Evolutionary conservation across 2,888 invertebrate genomes (phyloP).

Genomic region (Heliothis peltigera): DNA sequence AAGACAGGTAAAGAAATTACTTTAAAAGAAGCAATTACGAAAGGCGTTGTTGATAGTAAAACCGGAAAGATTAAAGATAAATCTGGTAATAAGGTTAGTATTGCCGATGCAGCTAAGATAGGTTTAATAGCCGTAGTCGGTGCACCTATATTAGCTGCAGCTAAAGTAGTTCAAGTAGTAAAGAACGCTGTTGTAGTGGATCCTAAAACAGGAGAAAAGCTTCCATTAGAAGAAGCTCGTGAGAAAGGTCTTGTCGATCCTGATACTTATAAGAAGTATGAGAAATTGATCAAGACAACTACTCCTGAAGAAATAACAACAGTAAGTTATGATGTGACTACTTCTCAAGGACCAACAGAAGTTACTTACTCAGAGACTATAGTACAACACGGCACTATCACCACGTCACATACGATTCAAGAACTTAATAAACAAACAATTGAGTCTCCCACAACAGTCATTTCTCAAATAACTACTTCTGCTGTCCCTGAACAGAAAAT

Average conservation of each 20-base stretch:
- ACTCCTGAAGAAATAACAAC: conserved; percentile 45
- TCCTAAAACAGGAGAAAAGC: conserved; percentile 93
- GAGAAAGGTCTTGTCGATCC: conserved; percentile 91
- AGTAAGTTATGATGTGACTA: conserved; percentile 31
- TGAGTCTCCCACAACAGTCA: conserved; percentile 62
- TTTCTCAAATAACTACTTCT: conserved; percentile 63
- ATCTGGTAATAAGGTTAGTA: conserved; percentile 91
- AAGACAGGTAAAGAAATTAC: conserved; percentile 91
- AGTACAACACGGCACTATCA: conserved; percentile 53
- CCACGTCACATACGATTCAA: conserved; percentile 58
- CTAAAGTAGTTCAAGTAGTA: conserved; percentile 91
- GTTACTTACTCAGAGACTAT: conserved; percentile 47
- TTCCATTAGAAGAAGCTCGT: conserved; percentile 93
- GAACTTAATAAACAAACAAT: conserved; percentile 65
- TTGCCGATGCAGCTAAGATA: conserved; percentile 93
- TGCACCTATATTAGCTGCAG: conserved; percentile 92
- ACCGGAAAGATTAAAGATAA: conserved; percentile 92
- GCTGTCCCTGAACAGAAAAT: conserved; percentile 64
- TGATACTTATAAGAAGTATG: conserved; percentile 73
- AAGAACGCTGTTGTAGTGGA: conserved; percentile 91
- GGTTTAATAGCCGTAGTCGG: conserved; percentile 94
- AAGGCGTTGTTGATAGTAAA: conserved; percentile 93
- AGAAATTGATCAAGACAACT: conserved; percentile 60
- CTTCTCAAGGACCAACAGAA: conserved; percentile 46
- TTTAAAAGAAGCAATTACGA: conserved; percentile 94